Conservation (phyloP, 2,797 vertebrate genomes). For the Lithobates sylvaticus region DNA sequence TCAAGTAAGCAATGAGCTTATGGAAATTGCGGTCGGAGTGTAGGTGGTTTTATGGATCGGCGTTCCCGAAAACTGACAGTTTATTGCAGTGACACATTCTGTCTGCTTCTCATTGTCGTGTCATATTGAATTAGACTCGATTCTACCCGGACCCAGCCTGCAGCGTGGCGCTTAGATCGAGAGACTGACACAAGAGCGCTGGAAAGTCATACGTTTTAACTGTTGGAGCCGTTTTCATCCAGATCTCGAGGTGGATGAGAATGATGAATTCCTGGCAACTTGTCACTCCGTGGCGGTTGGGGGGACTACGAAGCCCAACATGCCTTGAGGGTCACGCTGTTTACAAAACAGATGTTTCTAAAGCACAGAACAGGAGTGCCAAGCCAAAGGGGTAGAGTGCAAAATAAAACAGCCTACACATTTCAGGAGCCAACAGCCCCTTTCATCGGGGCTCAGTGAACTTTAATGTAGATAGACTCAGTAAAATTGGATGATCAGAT, state of each 20-base stretch:
- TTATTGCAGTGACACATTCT: slow-evolving; percentile 68
- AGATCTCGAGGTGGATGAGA: not conserved
- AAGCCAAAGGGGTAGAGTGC: too few relatives aligned
- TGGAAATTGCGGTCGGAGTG: not conserved
- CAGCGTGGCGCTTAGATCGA: slow-evolving; percentile 64
- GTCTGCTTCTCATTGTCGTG: slow-evolving; percentile 72
- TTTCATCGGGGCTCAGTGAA: too few relatives aligned
- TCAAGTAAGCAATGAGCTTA: not conserved
- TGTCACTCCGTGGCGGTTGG: not conserved
- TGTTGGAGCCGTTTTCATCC: not conserved
- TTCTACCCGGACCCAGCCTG: slow-evolving; percentile 61
- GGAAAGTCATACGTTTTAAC: slow-evolving; percentile 59
- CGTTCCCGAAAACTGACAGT: slow-evolving; percentile 64
- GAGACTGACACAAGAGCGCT: slow-evolving; percentile 69
- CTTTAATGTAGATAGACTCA: too few relatives aligned
- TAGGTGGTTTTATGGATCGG: not conserved
- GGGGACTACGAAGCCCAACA: not conserved
- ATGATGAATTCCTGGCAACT: not conserved
- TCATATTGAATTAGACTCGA: slow-evolving; percentile 66
- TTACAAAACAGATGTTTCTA: too few relatives aligned
- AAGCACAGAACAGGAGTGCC: too few relatives aligned
- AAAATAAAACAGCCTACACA: too few relatives aligned
- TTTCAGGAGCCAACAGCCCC: too few relatives aligned
- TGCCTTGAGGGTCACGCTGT: too few relatives aligned
- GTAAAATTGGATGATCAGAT: too few relatives aligned